Evolutionary conservation across 2,113 vertebrate genomes (phyloP).

Genomic region (Opisthocomus hoazin): DNA sequence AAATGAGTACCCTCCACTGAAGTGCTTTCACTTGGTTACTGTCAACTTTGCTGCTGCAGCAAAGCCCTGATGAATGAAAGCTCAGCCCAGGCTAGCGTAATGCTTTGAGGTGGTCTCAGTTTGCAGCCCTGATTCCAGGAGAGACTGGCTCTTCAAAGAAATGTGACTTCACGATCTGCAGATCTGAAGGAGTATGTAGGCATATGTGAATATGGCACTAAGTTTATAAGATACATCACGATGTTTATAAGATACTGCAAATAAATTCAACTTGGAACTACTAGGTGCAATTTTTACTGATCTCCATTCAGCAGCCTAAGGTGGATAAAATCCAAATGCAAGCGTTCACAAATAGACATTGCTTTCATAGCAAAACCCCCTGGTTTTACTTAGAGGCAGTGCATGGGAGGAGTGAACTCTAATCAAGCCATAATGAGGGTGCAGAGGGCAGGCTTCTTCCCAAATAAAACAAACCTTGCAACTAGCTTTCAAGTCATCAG

Average conservation of each 20-base stretch:
- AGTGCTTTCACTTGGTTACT: neutral
- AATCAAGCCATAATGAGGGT: neutral
- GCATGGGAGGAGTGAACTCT: neutral
- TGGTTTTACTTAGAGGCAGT: neutral
- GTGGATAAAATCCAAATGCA: neutral
- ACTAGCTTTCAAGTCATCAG: neutral
- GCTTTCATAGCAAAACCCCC: neutral
- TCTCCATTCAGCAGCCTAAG: neutral
- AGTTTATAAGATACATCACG: neutral
- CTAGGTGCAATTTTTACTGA: neutral
- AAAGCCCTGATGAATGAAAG: neutral
- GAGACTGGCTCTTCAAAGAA: neutral
- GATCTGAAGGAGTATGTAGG: neutral
- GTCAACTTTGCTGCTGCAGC: neutral
- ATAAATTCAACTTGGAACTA: neutral
- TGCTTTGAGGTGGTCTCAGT: neutral
- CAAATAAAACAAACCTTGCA: neutral
- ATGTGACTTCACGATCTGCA: neutral
- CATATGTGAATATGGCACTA: neutral
- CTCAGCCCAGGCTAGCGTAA: neutral
- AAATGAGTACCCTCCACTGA: neutral
- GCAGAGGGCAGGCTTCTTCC: neutral
- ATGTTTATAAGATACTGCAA: neutral
- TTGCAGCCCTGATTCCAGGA: neutral
- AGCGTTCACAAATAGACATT: fast-evolving